Base-by-base conservation (phyloP, 2,888 invertebrate species). In the Lasioglossum malachurum region DNA sequence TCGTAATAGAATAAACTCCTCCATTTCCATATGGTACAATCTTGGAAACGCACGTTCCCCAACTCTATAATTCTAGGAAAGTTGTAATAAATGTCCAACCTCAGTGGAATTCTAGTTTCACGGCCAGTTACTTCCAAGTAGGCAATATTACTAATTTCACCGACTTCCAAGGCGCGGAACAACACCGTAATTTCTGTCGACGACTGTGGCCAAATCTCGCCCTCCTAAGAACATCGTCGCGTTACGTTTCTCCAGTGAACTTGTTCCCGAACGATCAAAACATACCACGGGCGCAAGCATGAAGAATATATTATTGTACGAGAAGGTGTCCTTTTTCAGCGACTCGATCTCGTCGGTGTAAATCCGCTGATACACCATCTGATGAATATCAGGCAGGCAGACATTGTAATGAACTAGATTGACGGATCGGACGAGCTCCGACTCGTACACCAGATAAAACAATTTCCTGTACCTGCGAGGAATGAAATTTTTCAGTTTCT, bases 81-180 rank as follows among this genome's bases (percentile, higher is more conserved):
- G 27, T 12, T 16, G 78, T 53, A 53, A 53, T 10, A 53, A 23
- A 53, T 53, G 69, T 78, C 57, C 57, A 90, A 94, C 90, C 94
- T 95, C 53, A 97, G 89, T 0, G 96, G 95, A 73, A 96, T 93
- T 82, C 97, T 96, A 27, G 96, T 94, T 74, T 93, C 93, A 7
- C 95, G 94, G 12, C 97, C 97, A 80, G 96, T 96, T 4, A 97
- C 95, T 89, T 97, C 97, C 86, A 97, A 95, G 94, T 96, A 97
- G 0, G 96, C 96, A 1, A 91, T 94, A n/a, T 95, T 94, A 67
- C 95, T 94, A 89, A 96, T 96, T 69, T 95, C 95, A 19, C 96
- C 96, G 75, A 96, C 96, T 91, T 95, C 94, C 91, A 96, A 94
- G 0, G 97, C 97, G 53, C 94, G 91, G 94, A 97, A 97, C 79